Percentiles rank a stretch among this genome's conserved stretches.
These are phyloP conservation scores for Oryzaephilus surinamensis DNA, from an alignment of 1,140 invertebrate genomes.

Conservation along the genomic window DNA sequence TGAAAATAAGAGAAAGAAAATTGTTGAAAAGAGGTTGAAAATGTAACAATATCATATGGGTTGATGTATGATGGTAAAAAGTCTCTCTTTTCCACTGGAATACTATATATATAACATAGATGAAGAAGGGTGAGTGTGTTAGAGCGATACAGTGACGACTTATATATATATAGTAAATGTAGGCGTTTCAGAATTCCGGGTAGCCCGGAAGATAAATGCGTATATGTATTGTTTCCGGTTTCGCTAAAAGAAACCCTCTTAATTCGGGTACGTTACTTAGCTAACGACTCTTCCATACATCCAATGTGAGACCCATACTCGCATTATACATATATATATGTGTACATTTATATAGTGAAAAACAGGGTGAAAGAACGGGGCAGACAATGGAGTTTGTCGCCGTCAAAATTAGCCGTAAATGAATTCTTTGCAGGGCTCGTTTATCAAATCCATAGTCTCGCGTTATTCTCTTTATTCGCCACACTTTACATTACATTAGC, in stretches of 20 bases:
- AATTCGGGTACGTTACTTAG: conserved; percentile 35
- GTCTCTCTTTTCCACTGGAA: no score
- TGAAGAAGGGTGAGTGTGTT: no score
- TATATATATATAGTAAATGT: no score
- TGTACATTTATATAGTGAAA: background rate
- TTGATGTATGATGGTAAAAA: no score
- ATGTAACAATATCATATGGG: no score
- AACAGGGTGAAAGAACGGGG: conserved; percentile 16
- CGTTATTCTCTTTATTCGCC: conserved; percentile 21
- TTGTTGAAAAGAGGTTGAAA: no score
- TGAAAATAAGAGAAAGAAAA: no score
- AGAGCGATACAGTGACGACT: no score
- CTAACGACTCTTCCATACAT: conserved; percentile 30
- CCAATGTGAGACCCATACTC: no score
- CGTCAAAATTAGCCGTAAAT: conserved; percentile 33
- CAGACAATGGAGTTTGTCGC: conserved; percentile 30
- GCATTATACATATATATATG: conserved; percentile 1
- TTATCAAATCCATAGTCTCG: conserved; percentile 27
- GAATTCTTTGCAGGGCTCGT: conserved; percentile 31
- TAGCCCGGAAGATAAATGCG: conserved; percentile 36
- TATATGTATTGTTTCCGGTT: conserved; percentile 37
- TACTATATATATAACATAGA: no score
- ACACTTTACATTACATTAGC: conserved; percentile 13
- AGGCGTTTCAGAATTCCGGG: no score
- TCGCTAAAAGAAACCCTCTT: conserved; percentile 34